Conservation (phyloP, 2,888 invertebrate species). For the Cecidostiba fungosa region DNA sequence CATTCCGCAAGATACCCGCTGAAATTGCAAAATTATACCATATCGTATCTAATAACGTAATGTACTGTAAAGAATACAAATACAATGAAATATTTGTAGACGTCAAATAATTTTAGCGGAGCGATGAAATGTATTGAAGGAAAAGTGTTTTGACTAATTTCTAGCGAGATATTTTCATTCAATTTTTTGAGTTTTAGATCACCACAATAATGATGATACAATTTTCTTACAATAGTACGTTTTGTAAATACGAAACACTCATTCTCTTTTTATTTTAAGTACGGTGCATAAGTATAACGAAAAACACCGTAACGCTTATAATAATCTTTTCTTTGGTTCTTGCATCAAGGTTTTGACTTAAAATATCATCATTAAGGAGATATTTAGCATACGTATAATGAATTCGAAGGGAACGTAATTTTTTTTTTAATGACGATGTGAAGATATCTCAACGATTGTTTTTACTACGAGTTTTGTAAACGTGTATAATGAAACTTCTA, state of each 20-base stretch:
- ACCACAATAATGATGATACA: constrained; percentile 44
- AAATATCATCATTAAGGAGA: not conserved
- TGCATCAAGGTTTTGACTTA: not conserved
- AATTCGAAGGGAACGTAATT: not conserved
- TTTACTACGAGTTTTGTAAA: not conserved
- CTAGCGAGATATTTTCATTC: constrained; percentile 8
- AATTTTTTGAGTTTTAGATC: constrained; percentile 46
- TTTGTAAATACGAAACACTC: constrained; percentile 23
- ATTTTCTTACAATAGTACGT: constrained; percentile 34
- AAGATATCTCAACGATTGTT: not conserved
- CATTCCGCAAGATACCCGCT: constrained; percentile 35
- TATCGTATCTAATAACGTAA: not conserved
- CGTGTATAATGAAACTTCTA: not conserved
- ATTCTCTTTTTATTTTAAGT: constrained; percentile 27
- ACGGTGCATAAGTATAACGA: constrained; percentile 4
- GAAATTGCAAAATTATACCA: constrained; percentile 11
- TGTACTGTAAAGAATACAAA: not conserved
- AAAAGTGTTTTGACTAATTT: constrained; percentile 14
- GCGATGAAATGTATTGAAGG: constrained; percentile 14
- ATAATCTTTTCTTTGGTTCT: constrained; percentile 26
- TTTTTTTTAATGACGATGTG: not conserved
- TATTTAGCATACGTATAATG: not conserved
- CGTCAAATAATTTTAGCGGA: constrained; percentile 4
- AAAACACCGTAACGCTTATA: constrained; percentile 9
- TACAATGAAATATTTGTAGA: constrained; percentile 8